Base-by-base conservation (phyloP, 2,888 invertebrate genomes). In the Isoperla grammatica region DNA sequence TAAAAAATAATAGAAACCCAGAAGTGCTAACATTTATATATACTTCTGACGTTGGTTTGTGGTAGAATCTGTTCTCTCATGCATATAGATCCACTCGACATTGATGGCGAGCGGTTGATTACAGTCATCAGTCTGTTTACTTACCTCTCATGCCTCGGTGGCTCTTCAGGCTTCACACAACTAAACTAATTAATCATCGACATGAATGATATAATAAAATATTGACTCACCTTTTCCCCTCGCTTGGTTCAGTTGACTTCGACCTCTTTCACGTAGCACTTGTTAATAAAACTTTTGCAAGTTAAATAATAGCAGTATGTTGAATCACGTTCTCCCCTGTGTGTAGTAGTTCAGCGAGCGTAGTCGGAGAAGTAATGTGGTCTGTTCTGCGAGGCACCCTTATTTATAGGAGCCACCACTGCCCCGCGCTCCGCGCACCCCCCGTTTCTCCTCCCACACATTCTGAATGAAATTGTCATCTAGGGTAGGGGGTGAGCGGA, bases 381-480 rank as follows among this genome's bases (percentile, higher is more conserved):
- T 19, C 39, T 73, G 72, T 69, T 69, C n/a, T 74, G 73, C 71
- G 71, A 73, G 72, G 57, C 62, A 61, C 60, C 63, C 63, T 60
- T 64, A 65, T 66, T 65, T 67, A 65, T 67, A 66, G 65, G 64
- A 63, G 61, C 54, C 20, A 3, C 53, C 13, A 71, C 58, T 58
- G 75, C 76, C 74, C 77, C 76, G 76, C 78, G 72, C 75, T 72
- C 76, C 73, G 68, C 69, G 73, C 77, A 76, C 78, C 76, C 76
- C 76, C 78, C 77, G 75, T 66, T 73, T 75, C 59, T 59, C 61
- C 81, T 80, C 83, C 83, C 79, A 83, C 83, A 81, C 82, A 79
- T 79, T 81, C 81, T 84, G 80, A 83, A 84, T 84, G 84, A 84
- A 83, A 77, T 73, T 67, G 64, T 60, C 59, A 45, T 66, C 69